phyloP scores from a whole-genome alignment of 2,888 invertebrate species.

The Altica lythri region DNA sequence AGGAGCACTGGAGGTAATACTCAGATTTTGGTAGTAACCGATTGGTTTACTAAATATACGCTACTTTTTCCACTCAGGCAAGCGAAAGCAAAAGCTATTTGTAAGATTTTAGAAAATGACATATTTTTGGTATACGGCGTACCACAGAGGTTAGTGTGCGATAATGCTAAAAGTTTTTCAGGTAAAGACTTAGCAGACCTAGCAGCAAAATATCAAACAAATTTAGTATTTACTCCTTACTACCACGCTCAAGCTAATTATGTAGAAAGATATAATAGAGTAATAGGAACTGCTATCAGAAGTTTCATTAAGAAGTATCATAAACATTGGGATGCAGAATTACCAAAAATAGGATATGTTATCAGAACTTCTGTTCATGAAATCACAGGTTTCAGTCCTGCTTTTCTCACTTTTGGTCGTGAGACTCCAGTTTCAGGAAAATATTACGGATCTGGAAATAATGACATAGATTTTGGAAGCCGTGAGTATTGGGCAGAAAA shows the following conservation, averaged over 20 bases:
- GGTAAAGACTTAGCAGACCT: constrained; percentile 17
- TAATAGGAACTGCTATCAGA: background rate
- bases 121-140: constrained; percentile 30
- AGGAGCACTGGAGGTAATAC: constrained; percentile 26
- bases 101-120: constrained; percentile 27
- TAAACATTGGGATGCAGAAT: background rate
- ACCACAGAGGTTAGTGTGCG: constrained; percentile 31
- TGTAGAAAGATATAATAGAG: background rate
- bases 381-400: background rate
- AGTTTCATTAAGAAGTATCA: background rate
- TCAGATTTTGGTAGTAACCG: constrained; percentile 26
- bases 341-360: constrained; percentile 3
- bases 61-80: constrained; percentile 21
- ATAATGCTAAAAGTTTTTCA: constrained; percentile 32
- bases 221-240: background rate
- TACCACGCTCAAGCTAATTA: background rate
- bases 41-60: constrained; percentile 32
- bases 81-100: constrained; percentile 18
- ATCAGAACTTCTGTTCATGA: background rate
- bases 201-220: background rate
- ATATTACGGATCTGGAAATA: background rate
- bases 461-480: background rate
- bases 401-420: constrained; percentile 1
- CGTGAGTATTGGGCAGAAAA: background rate
- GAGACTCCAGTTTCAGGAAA: background rate